Evolutionary conservation across 2,888 invertebrate genomes (phyloP).

Genomic region (Venusia cambrica): DNA sequence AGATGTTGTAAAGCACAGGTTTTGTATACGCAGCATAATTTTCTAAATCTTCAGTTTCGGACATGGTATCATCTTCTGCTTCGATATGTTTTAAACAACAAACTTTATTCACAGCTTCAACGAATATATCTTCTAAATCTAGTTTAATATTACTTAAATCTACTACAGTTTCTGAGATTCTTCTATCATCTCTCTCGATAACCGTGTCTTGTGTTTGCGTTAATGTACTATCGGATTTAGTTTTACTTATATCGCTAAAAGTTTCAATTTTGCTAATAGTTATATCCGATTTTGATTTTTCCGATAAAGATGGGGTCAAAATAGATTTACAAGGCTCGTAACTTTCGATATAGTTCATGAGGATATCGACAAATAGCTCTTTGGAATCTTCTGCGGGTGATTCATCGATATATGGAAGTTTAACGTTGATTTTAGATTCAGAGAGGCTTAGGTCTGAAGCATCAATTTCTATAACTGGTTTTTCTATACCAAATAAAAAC

Average conservation of each 20-base stretch:
- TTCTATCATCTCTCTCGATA: constrained; percentile 55
- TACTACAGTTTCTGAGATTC: constrained; percentile 67
- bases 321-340: constrained; percentile 54
- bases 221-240: constrained; percentile 71
- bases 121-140: constrained; percentile 65
- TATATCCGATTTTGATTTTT: constrained; percentile 71
- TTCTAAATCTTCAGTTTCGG: constrained; percentile 65
- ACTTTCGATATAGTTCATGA: constrained; percentile 72
- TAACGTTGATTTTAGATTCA: constrained; percentile 63
- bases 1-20: constrained; percentile 53
- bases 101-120: constrained; percentile 54
- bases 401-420: constrained; percentile 69
- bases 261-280: constrained; percentile 71
- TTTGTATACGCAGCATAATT: constrained; percentile 68
- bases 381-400: constrained; percentile 67
- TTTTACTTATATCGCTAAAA: constrained; percentile 69
- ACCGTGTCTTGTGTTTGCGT: constrained; percentile 73
- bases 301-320: constrained; percentile 65
- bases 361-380: constrained; percentile 66
- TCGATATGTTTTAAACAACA: constrained; percentile 43
- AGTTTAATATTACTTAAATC: constrained; percentile 66
- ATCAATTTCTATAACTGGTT: constrained; percentile 55
- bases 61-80: constrained; percentile 59
- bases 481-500: constrained; percentile 67
- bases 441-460: constrained; percentile 51